Conservation (phyloP, 2,888 invertebrate species). For the Ennomos erosarius region DNA sequence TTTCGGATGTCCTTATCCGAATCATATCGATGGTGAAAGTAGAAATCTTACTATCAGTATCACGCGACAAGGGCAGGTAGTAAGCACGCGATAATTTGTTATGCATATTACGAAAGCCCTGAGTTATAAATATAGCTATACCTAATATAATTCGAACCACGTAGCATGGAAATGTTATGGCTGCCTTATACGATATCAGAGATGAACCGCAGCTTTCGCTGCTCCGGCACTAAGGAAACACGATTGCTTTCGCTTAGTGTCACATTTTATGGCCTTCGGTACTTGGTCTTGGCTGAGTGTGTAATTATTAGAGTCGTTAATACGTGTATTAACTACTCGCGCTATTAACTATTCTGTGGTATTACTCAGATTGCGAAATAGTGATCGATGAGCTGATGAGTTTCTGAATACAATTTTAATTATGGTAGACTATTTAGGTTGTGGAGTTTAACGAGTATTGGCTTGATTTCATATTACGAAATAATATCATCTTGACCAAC, state of each 20-base stretch:
- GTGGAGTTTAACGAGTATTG: too few relatives aligned
- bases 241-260: conserved; percentile 36
- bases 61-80: conserved; percentile 14
- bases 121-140: conserved; percentile 19
- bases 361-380: conserved; percentile 5
- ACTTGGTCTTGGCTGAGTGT: conserved; percentile 17
- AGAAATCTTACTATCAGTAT: conserved; percentile 13
- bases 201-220: conserved; percentile 36
- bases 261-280: conserved; percentile 33
- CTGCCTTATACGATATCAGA: conserved; percentile 33
- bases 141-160: conserved; percentile 23
- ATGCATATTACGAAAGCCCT: conserved; percentile 26
- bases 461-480: too few relatives aligned
- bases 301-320: conserved; percentile 20
- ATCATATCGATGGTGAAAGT: conserved; percentile 27
- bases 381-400: conserved; percentile 1
- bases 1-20: conserved; percentile 33
- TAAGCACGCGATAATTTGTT: conserved; percentile 29
- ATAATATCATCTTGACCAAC: too few relatives aligned
- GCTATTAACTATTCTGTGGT: too few relatives aligned
- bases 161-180: conserved; percentile 32
- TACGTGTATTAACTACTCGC: neutral
- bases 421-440: neutral
- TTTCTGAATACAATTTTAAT: neutral
- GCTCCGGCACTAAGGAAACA: conserved; percentile 22